Evolutionary conservation across 2,888 invertebrate species (phyloP), one percentile per base, ranked within the genome.

Genomic region (Sinopyrophorus schimmeli): DNA sequence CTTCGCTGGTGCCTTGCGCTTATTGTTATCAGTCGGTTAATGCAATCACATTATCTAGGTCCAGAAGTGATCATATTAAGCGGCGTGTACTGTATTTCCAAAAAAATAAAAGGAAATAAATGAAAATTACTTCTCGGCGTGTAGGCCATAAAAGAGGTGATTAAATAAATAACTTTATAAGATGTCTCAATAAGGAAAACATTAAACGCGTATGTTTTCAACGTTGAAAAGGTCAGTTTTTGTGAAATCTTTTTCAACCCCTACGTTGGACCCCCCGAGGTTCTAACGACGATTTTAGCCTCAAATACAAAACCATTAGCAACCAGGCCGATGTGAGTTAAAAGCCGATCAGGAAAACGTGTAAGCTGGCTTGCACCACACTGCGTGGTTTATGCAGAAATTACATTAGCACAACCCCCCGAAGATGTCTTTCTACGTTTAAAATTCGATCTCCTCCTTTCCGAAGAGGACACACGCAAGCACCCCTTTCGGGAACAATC

Each of bases 281-380:
- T 16, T n/a, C n/a, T 40, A 17, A 48, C 48, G 37, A 17, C 27
- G 17, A 34, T 37, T 34, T 32, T 42, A 51, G 28, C 32, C 24
- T 21, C 42, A 50, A 54, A 50, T 50, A 41, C 39, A 38, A 54
- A 51, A 53, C 55, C 55, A 55, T 58, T 55, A 58, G 52, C 46
- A 50, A 28, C 44, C 31, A 56, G 48, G 51, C 47, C 28, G 35
- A n/a, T n/a, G n/a, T n/a, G n/a, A 52, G 55, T 55, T 58, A 58
- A 58, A 58, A 58, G 57, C 55, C 57, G 53, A 55, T 58, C 57
- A 52, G 49, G 47, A 42, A 46, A 50, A 39, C 46, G 39, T 53
- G 49, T 46, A 37, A 43, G 24, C 44, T n/a, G n/a, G n/a, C n/a
- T 16, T 16, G 43, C 34, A 30, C 37, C 41, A 50, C 26, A 31